Percentiles rank a stretch among this genome's conserved stretches.
Conservation (phyloP, 64 coral and sea anemone genomes). For the Pocillopora verrucosa region DNA sequence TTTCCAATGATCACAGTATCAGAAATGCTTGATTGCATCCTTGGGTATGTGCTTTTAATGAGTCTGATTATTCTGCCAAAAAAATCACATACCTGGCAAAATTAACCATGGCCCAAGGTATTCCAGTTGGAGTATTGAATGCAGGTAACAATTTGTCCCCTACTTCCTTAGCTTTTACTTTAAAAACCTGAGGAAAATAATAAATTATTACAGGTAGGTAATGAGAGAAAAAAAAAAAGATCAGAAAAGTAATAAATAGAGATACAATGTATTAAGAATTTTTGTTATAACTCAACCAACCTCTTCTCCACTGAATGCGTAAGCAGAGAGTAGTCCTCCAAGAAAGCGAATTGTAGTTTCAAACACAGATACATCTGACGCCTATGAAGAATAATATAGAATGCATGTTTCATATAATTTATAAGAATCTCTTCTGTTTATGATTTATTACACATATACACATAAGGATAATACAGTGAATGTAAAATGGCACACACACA, state of each 20-base stretch:
- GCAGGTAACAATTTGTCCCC: slow-evolving; percentile 86
- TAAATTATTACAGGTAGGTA: background rate
- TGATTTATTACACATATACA: background rate
- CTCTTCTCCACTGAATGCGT: slow-evolving; percentile 95
- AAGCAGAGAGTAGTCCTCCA: slow-evolving; percentile 80
- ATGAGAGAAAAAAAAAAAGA: background rate
- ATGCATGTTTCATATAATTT: background rate
- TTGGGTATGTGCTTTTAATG: too few species aligned
- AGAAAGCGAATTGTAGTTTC: slow-evolving; percentile 95
- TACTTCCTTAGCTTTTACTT: slow-evolving; percentile 91
- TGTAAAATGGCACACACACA: too few species aligned
- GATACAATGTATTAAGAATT: background rate
- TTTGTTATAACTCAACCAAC: slow-evolving; percentile 14
- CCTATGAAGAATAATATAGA: slow-evolving; percentile 39
- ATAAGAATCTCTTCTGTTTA: background rate
- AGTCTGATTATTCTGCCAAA: background rate
- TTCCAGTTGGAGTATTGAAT: slow-evolving; percentile 92
- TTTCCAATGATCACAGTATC: too few species aligned
- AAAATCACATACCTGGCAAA: slow-evolving; percentile 66
- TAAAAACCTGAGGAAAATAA: slow-evolving; percentile 66
- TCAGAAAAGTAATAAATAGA: background rate
- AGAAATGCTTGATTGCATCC: too few species aligned
- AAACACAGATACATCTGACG: slow-evolving; percentile 95
- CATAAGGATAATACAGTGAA: background rate
- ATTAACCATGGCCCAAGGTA: slow-evolving; percentile 96